Evolutionary conservation across 2,888 invertebrate species (phyloP), one percentile per base, ranked within the genome.

Genomic region (Ophioninae sp.): DNA sequence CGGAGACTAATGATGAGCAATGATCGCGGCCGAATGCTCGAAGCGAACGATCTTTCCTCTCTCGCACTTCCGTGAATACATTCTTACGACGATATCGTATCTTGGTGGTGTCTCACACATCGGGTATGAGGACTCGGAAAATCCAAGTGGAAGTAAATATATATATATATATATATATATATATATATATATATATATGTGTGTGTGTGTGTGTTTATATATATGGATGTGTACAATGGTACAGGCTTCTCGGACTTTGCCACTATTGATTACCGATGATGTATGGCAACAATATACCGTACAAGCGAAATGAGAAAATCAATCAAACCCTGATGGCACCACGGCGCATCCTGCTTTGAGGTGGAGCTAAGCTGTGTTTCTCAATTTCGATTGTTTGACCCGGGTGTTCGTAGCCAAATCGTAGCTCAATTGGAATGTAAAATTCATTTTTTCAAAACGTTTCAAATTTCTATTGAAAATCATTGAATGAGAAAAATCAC

Each of bases 231-330:
- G 5, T 51, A 51, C 17, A 17, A 5, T 2, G 51, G 51, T 6
- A 77, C 85, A 77, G 82, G 44, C 82, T 86, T 86, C 85, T 85
- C 81, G 84, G 51, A 82, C 78, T 86, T 86, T 78, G 81, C 85
- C 80, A 85, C 85, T 83, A 86, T 86, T 86, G 86, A 85, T 85
- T 85, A 85, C 80, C 67, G 80, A 81, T 86, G 86, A 86, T 86
- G 71, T 84, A 86, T 86, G 81, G 81, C 84, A 84, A 85, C 83
- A 83, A 76, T 83, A 76, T 82, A 79, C 74, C 68, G 80, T 79
- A 84, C 68, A 51, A 13, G 78, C 72, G 75, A 83, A 85, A 85
- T 84, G 83, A 85, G 82, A 79, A 76, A 84, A 86, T 85, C 80
- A 83, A 86, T 86, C 86, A 85, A 69, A 77, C 61, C 63, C 17